Conservation (phyloP, 2,113 vertebrate species). For the Parotia lawesii region DNA sequence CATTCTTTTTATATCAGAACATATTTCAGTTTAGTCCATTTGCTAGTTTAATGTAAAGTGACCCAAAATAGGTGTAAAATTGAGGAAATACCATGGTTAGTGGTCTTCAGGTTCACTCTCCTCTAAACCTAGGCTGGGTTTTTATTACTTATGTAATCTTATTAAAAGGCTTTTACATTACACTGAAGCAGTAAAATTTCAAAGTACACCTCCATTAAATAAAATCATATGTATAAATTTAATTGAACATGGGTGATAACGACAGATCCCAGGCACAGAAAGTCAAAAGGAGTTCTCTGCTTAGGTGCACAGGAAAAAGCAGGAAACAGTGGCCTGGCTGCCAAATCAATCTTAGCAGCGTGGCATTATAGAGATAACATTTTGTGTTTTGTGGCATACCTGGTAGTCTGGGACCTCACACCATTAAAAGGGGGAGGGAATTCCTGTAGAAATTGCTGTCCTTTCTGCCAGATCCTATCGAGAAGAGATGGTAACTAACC, state of each 20-base stretch:
- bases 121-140: not conserved
- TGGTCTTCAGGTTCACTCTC: not conserved
- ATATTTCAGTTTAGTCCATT: not conserved
- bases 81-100: not conserved
- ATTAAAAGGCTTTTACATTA: not conserved
- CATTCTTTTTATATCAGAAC: slow-evolving; percentile 31
- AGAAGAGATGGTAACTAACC: not conserved
- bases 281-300: not conserved
- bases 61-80: not conserved
- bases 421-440: not conserved
- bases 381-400: not conserved
- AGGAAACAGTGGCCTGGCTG: not conserved
- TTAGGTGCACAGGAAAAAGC: not conserved
- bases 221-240: not conserved
- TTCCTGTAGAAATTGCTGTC: not conserved
- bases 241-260: not conserved
- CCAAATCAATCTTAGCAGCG: not conserved
- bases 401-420: not conserved
- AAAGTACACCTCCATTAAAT: not conserved
- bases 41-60: not conserved
- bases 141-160: not conserved
- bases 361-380: not conserved
- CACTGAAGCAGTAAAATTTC: not conserved
- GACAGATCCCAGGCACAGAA: not conserved
- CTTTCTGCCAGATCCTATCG: not conserved